These are phyloP conservation scores for Tyrannus savana DNA, from an alignment of 2,113 vertebrate genomes.

Conservation along the genomic window DNA sequence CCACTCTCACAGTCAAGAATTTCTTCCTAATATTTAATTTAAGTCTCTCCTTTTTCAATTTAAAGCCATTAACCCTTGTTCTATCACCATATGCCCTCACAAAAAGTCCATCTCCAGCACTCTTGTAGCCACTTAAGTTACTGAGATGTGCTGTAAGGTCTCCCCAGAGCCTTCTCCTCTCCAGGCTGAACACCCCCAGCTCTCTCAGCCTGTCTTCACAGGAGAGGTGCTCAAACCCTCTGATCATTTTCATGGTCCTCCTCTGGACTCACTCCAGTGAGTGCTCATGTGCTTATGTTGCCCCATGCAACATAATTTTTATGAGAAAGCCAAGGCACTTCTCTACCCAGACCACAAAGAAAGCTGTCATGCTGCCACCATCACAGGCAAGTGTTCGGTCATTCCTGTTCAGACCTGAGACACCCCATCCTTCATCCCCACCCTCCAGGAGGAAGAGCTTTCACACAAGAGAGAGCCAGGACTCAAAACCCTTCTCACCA, in stretches of 20 bases:
- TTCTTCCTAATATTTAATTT: not conserved
- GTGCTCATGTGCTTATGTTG: not conserved
- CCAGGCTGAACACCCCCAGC: not conserved
- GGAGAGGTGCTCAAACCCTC: not conserved
- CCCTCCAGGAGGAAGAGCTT: not conserved
- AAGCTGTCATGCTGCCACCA: not conserved
- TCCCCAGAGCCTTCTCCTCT: not conserved
- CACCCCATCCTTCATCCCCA: not conserved
- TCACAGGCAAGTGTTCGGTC: not conserved
- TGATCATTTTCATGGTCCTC: not conserved
- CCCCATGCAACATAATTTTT: not conserved
- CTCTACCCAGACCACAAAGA: not conserved
- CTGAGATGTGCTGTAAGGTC: not conserved
- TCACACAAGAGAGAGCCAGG: not conserved
- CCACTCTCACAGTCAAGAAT: not conserved
- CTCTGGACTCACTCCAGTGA: not conserved
- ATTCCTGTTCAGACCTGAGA: not conserved
- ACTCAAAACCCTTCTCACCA: not conserved
- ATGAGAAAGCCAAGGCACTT: accelerated
- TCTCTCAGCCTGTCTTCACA: not conserved
- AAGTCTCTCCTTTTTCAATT: not conserved
- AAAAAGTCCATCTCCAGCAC: not conserved
- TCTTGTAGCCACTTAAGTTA: not conserved
- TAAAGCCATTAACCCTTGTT: not conserved
- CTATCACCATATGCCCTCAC: not conserved